Evolutionary conservation across 2,797 vertebrate species (phyloP), one percentile per base, ranked within the genome.

Genomic region (Apogon hyalosoma): DNA sequence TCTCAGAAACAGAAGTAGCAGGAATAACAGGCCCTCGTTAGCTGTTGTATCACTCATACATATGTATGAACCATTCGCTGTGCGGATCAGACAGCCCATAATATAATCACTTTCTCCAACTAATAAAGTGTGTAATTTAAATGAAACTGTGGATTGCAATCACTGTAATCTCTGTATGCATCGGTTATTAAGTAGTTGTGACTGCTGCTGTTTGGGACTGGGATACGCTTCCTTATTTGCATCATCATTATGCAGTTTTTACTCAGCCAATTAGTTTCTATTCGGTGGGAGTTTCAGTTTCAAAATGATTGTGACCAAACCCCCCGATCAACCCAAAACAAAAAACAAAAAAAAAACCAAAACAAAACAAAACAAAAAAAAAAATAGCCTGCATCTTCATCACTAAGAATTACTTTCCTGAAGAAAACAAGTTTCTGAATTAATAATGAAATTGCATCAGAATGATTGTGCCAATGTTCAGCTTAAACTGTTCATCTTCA

Each of bases 11-110:
- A 63, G 52, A 58, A 28, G 24, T 28, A 45, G 57, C 58, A 70
- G 41, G 49, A 67, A 45, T 51, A 53, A 47, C 61, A 42, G 69
- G 31, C 63, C 39, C 76, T 79, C 74, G 76, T 86, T 87, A 83
- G 73, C 39, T 50, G 46, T 64, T 59, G 18, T 24, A 64, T 62
- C 40, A n/a, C 3, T 11, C 62, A 87, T 88, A 69, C 69, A 88
- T 90, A 87, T 86, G 64, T 69, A 89, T 88, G 75, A 86, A 58
- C 65, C 19, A 15, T 69, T 80, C 61, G 48, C 48, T 40, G 28
- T 57, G 49, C 51, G 47, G 65, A 11, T 58, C 50, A 77, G n/a
- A 43, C 49, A 63, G 7, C 33, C 21, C 45, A 28, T 70, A 73
- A 77, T 75, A 61, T 70, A 64, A 80, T 46, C 39, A 42, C 10